Evolutionary conservation across 2,888 invertebrate species (phyloP), one percentile per base, ranked within the genome.

Genomic region (Agrotis clavis): DNA sequence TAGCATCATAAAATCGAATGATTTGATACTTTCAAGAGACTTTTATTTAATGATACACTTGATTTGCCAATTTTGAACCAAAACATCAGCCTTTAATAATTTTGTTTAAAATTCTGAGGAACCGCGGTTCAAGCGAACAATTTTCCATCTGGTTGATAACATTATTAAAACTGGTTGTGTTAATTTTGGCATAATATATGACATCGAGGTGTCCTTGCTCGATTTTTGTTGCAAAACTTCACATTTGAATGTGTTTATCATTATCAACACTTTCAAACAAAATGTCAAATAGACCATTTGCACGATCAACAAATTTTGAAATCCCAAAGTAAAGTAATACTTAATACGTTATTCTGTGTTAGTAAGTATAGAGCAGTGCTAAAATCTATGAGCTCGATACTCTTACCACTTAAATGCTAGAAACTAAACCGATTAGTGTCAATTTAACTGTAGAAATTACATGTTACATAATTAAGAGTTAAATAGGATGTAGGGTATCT

Each of bases 131-230:
- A 51, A 64, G 21, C 21, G 47, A 79, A 21, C 71, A 77, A 71
- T 63, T 82, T 71, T 51, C 14, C 35, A 45, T 59, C 30, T 35
- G 5, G 30, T n/a, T 66, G 45, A 60, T 50, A 64, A 70, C 61
- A 71, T 59, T 67, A 50, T 48, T 3, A 53, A 69, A 85, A 86
- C 81, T 18, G 59, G 81, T 86, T 81, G 63, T 83, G 77, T 47
- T 79, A 76, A 81, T 77, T 78, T 80, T 71, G 59, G 48, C 63
- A 76, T 71, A 67, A 73, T 50, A 74, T 68, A 59, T 71, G 50
- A 74, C 60, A 51, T 50, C 71, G 65, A 74, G 79, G 63, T 76
- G 87, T 82, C 87, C 82, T 86, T 84, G 86, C 82, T 74, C 81
- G 84, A 80, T 69, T 76, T 83, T 77, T 69, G 48, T 76, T 72